These are phyloP conservation scores for Carapus acus DNA, from an alignment of 2,797 vertebrate species.

Conservation along the genomic window DNA sequence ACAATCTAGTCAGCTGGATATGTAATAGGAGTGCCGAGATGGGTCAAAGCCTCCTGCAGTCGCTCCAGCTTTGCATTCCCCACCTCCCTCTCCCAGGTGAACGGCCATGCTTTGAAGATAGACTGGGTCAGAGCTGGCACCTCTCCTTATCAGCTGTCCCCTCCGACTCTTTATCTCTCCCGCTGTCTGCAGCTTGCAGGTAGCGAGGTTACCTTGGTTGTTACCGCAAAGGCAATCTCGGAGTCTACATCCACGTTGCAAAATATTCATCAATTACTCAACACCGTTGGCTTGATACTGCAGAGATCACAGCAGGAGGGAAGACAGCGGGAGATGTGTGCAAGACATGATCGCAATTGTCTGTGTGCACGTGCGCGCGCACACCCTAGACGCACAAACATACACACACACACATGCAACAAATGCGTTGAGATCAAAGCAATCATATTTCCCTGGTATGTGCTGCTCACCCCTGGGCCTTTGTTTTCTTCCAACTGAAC, in stretches of 20 bases:
- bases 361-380: slow-evolving; percentile 53
- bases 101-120: slow-evolving; percentile 55
- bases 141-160: slow-evolving; percentile 53
- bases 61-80: slow-evolving; percentile 29
- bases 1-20: slow-evolving; percentile 39
- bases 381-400: too few species aligned
- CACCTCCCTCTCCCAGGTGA: slow-evolving; percentile 1
- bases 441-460: slow-evolving; percentile 25
- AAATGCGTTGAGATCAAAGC: slow-evolving; percentile 56
- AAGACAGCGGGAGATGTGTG: slow-evolving; percentile 29
- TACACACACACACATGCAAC: slow-evolving; percentile 26
- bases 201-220: slow-evolving; percentile 59
- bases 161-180: slow-evolving; percentile 42
- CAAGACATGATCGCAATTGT: slow-evolving; percentile 38
- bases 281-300: slow-evolving; percentile 35
- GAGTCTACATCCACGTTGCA: slow-evolving; percentile 54
- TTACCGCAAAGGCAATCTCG: slow-evolving; percentile 50
- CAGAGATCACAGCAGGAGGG: slow-evolving; percentile 56
- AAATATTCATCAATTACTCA: slow-evolving; percentile 65
- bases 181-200: slow-evolving; percentile 35
- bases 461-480: slow-evolving; percentile 28
- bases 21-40: slow-evolving; percentile 32
- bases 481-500: slow-evolving; percentile 20
- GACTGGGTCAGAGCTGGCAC: slow-evolving; percentile 22
- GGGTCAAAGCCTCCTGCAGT: slow-evolving; percentile 46